Conservation (phyloP, 2,888 invertebrate species). For the Spilarctia lutea region DNA sequence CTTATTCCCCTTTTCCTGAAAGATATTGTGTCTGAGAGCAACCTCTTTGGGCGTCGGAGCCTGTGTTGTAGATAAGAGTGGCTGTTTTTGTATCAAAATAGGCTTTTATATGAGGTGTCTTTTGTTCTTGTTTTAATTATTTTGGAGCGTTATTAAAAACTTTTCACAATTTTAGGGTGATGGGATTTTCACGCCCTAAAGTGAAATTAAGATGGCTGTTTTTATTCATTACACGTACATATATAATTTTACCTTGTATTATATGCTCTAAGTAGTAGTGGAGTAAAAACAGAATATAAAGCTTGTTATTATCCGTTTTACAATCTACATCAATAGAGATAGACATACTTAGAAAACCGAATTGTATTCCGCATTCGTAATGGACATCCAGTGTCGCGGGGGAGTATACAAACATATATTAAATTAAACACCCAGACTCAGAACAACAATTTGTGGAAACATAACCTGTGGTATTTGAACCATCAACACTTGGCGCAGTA, state of each 20-base stretch:
- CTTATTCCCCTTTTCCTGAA: conserved; percentile 23
- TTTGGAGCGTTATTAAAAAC: conserved; percentile 18
- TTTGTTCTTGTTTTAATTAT: conserved; percentile 27
- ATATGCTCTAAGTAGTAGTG: not conserved
- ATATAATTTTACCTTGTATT: not conserved
- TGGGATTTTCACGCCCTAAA: not conserved
- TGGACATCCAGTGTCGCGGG: no score
- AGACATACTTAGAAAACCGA: no score
- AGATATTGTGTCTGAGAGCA: conserved; percentile 26
- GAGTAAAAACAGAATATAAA: no score
- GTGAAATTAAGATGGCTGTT: not conserved
- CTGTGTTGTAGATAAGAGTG: conserved; percentile 22
- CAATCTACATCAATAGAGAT: no score
- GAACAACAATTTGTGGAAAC: no score
- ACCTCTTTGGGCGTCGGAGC: conserved; percentile 15
- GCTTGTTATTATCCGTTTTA: no score
- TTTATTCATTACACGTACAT: not conserved
- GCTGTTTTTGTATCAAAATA: conserved; percentile 25
- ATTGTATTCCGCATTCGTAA: no score
- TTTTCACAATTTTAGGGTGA: not conserved
- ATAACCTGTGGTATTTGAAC: no score
- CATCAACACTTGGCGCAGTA: no score
- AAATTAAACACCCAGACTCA: no score
- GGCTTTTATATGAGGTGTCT: conserved; percentile 23
- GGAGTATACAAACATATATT: no score